These are phyloP conservation scores for Pollenia amentaria DNA, from an alignment of 2,888 invertebrate genomes.

Conservation along the genomic window DNA sequence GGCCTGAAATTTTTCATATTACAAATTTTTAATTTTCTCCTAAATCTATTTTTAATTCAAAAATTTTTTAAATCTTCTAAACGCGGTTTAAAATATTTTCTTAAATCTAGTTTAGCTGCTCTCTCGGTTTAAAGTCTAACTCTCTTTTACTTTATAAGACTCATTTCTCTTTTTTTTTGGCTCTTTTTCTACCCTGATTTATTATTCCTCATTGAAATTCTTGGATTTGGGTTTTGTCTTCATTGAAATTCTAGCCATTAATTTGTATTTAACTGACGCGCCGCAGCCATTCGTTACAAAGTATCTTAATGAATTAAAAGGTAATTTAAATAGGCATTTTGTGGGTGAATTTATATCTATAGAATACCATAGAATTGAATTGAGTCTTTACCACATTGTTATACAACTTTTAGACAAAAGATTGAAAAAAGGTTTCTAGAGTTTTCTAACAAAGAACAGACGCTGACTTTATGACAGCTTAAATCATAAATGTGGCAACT, in stretches of 20 bases:
- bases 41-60: too few species aligned
- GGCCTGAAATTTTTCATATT: too few species aligned
- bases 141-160: not conserved
- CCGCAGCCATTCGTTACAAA: conserved; percentile 30
- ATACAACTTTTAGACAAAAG: not conserved
- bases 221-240: conserved; percentile 28
- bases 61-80: too few species aligned
- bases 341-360: not conserved
- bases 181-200: not conserved
- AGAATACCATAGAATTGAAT: too few species aligned
- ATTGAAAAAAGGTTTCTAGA: not conserved
- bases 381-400: too few species aligned
- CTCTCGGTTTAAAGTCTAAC: too few species aligned
- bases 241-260: not conserved
- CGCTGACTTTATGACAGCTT: conserved; percentile 20
- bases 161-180: not conserved
- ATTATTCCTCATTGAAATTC: conserved; percentile 18
- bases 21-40: too few species aligned
- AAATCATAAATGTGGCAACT: conserved; percentile 15
- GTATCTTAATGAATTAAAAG: conserved; percentile 21
- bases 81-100: too few species aligned
- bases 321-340: not conserved
- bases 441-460: not conserved
- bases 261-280: conserved; percentile 34
- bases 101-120: too few species aligned